Evolutionary conservation across 37 sponge, comb jelly and placozoan species (phyloP), one percentile per base, ranked within the genome.

Genomic region (Ephydatia muelleri): DNA sequence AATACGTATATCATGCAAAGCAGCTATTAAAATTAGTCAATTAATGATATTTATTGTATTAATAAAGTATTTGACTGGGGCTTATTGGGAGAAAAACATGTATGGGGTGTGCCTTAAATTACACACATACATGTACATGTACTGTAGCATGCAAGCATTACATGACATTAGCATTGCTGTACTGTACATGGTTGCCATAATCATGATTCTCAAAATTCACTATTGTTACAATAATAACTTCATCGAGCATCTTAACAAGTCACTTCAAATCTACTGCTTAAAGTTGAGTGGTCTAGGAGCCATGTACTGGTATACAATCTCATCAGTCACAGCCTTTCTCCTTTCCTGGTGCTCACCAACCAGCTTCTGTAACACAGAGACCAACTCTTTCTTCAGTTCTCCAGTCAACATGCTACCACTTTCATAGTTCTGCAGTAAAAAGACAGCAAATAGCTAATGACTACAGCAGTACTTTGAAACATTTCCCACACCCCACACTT

Each of bases 381-480:
- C 93, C 83, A 98, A 87, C 87, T 88, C 85, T 78, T 96, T 96
- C 90, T 98, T 98, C 73, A 98, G 88, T 68, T 98, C 89, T 5
- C 99, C 99, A 66, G 99, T 92, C 80, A 98, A 81, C 85, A 98
- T 83, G 2, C 76, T 70, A 3, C 99, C 99, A 84, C 91, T 88
- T 79, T 95, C 95, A 66, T 98, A 98, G 36, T 87, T 92, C 95
- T 97, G 65, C n/a, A 67, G 25, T 70, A 39, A 34, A 39, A 34
- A 29, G 16, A 29, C 27, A 14, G 19, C 12, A 57, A 21, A 57
- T 14, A 4, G 16, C 16, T 57, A 78, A 57, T 48, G 29, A 19
- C 25, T 28, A 47, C 14, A 57, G 19, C 57, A 22, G 39, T 25
- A 9, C 36, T 26, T 6, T 43, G 0, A 22, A 37, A 40, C 70